phyloP scores from a whole-genome alignment of 1,140 invertebrate species.

The Drosophila nigrodunni region DNA sequence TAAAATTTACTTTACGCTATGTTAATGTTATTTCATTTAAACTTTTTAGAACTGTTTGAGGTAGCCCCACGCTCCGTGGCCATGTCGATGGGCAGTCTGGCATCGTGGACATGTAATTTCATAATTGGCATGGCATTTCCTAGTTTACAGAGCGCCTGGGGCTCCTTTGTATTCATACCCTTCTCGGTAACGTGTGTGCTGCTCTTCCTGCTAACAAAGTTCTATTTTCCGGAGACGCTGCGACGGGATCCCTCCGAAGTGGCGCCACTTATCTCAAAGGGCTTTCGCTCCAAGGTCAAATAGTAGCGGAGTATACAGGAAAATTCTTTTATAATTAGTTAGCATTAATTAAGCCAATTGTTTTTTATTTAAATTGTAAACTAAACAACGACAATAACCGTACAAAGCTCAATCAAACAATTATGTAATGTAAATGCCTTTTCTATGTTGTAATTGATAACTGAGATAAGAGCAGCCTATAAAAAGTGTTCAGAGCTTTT shows the following conservation, averaged over 20 bases:
- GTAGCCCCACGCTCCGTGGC: constrained; percentile 92
- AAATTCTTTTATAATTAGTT: constrained; percentile 10
- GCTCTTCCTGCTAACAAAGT: constrained; percentile 88
- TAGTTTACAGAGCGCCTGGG: constrained; percentile 87
- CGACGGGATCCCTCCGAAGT: constrained; percentile 88
- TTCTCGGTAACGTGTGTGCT: constrained; percentile 88
- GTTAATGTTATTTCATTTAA: constrained; percentile 42
- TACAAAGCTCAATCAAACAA: constrained; percentile 24
- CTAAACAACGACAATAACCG: constrained; percentile 51
- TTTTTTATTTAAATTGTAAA: background rate
- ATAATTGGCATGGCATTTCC: constrained; percentile 93
- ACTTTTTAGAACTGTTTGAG: constrained; percentile 91
- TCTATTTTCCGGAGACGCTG: constrained; percentile 90
- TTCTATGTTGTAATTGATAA: constrained; percentile 40
- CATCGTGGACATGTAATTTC: constrained; percentile 96
- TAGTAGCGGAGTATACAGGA: constrained; percentile 18
- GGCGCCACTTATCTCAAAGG: constrained; percentile 85
- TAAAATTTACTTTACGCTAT: background rate
- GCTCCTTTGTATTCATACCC: constrained; percentile 89
- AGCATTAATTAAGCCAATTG: constrained; percentile 5
- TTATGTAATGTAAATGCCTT: constrained; percentile 34
- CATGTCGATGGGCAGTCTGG: constrained; percentile 94
- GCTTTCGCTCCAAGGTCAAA: constrained; percentile 84
- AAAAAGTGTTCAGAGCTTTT: constrained; percentile 8
- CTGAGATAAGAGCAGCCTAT: constrained; percentile 34